Evolutionary conservation across 2,797 vertebrate genomes (phyloP).

Genomic region (Propithecus perrieri): DNA sequence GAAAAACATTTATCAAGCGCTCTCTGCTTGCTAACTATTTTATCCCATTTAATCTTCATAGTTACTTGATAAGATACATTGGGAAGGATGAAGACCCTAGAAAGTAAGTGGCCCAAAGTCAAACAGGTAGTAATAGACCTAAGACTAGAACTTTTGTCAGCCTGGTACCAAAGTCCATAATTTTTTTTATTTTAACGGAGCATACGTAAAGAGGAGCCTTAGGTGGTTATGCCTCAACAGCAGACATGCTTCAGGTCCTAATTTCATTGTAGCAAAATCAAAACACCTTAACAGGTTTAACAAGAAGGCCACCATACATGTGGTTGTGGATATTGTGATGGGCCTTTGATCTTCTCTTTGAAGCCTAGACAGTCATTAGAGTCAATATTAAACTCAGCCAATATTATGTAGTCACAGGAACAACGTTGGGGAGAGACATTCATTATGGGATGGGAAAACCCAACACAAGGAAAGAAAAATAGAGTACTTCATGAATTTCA

Average conservation of each 20-base stretch:
- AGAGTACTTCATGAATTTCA: not conserved
- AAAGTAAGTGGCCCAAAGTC: not conserved
- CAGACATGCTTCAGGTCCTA: not conserved
- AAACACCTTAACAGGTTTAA: not conserved
- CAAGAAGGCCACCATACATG: not conserved
- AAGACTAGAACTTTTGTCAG: not conserved
- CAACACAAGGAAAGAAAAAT: not conserved
- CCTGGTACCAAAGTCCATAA: not conserved
- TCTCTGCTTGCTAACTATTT: not conserved
- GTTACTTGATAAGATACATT: not conserved
- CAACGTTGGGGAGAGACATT: not conserved
- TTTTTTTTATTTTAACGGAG: not conserved
- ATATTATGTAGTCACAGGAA: not conserved
- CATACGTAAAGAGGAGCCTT: not conserved
- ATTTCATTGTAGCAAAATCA: not conserved
- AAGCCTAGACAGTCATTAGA: not conserved
- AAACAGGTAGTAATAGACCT: not conserved
- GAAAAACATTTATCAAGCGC: not conserved
- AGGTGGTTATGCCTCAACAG: not conserved
- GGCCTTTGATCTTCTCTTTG: not conserved
- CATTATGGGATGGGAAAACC: not conserved
- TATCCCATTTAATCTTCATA: not conserved
- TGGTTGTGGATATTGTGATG: not conserved
- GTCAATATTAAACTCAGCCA: not conserved
- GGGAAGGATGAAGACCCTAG: not conserved